Evolutionary conservation across 1,140 invertebrate genomes (phyloP).

Genomic region (Drosophila pallidifrons): DNA sequence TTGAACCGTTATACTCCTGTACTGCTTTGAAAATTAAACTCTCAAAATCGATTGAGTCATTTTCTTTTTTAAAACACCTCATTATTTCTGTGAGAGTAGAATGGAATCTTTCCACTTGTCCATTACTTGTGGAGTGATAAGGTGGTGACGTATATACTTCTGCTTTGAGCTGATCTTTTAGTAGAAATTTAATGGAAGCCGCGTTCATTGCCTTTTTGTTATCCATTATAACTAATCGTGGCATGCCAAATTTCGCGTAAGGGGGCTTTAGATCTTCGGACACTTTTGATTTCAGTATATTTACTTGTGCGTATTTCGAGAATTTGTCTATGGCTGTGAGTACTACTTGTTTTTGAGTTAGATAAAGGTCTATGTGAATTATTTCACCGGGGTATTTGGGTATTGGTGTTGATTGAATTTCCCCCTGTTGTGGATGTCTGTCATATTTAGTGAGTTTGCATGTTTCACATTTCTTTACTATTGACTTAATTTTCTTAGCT

Average conservation of each 20-base stretch:
- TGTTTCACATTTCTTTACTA: neutral
- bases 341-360: conserved; percentile 9
- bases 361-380: conserved; percentile 25
- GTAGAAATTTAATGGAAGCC: conserved; percentile 35
- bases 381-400: conserved; percentile 26
- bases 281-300: conserved; percentile 39
- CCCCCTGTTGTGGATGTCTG: neutral
- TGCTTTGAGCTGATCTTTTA: conserved; percentile 36
- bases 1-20: neutral
- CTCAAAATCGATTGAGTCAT: conserved; percentile 4
- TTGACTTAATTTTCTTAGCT: neutral
- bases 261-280: conserved; percentile 26
- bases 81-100: conserved; percentile 35
- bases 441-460: neutral
- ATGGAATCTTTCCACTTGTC: conserved; percentile 42
- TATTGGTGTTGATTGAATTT: conserved; percentile 18
- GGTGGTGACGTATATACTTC: conserved; percentile 35
- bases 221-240: conserved; percentile 27
- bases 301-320: conserved; percentile 36
- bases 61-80: conserved; percentile 27
- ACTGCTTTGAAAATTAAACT: conserved; percentile 2
- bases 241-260: conserved; percentile 34
- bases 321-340: conserved; percentile 47
- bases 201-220: conserved; percentile 40
- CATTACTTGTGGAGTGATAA: conserved; percentile 35